phyloP scores from a whole-genome alignment of 2,888 invertebrate genomes.

The Argyra leucocephala region DNA sequence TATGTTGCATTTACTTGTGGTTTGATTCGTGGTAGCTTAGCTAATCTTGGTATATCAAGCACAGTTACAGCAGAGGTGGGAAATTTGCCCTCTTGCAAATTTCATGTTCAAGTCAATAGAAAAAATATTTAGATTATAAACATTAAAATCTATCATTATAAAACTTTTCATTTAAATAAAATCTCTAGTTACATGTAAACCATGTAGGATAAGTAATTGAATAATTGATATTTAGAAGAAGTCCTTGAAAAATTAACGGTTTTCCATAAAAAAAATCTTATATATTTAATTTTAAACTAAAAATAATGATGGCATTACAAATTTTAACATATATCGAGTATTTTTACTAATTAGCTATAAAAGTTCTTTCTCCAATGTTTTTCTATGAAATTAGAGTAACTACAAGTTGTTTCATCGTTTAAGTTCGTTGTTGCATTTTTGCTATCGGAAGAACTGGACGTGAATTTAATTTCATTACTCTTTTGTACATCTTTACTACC shows the following conservation, averaged over 20 bases:
- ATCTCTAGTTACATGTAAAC: no score
- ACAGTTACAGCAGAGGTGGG: slow-evolving; percentile 93
- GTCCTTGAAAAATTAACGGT: no score
- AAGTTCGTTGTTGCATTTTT: slow-evolving; percentile 19
- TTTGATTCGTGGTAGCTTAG: slow-evolving; percentile 84
- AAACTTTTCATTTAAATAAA: no score
- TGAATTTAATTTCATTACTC: no score
- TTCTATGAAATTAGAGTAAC: slow-evolving; percentile 35
- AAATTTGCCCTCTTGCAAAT: slow-evolving; percentile 84
- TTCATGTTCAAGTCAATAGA: slow-evolving; percentile 80
- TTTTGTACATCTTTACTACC: slow-evolving; percentile 17
- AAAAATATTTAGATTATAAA: slow-evolving; percentile 28
- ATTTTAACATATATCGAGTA: no score
- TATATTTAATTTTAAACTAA: no score
- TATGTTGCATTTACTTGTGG: slow-evolving; percentile 95
- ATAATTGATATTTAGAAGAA: no score
- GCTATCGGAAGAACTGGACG: slow-evolving; percentile 14
- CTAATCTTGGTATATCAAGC: slow-evolving; percentile 86
- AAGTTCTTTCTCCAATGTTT: slow-evolving; percentile 46
- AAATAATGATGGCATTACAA: neutral
- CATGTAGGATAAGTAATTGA: no score
- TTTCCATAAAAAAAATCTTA: no score
- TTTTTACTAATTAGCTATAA: neutral
- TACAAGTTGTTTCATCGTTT: slow-evolving; percentile 17
- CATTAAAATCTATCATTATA: no score